phyloP scores from a whole-genome alignment of 2,888 invertebrate genomes.

The Brenthis hecate region DNA sequence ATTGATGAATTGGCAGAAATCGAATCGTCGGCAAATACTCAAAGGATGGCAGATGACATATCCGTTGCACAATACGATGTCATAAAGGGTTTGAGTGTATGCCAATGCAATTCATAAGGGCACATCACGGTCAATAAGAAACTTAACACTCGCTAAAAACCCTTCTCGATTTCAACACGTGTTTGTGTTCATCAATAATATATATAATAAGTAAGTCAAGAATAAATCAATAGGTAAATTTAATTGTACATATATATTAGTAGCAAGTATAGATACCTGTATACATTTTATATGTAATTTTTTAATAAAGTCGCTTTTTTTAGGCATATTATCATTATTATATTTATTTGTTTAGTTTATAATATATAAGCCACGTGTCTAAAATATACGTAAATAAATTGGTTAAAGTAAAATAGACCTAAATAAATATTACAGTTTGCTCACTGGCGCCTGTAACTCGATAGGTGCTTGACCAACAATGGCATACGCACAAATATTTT shows the following conservation, averaged over 20 bases:
- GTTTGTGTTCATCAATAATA: slow-evolving; percentile 54
- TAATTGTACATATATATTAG: too few relatives aligned
- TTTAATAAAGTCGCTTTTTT: too few relatives aligned
- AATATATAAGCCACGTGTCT: not conserved
- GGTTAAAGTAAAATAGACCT: slow-evolving; percentile 48
- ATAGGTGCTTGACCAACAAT: slow-evolving; percentile 51
- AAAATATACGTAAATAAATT: slow-evolving; percentile 15
- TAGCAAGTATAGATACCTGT: too few relatives aligned
- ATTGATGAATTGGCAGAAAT: slow-evolving; percentile 39
- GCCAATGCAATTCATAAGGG: slow-evolving; percentile 79
- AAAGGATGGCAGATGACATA: slow-evolving; percentile 77
- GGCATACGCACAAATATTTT: slow-evolving; percentile 25
- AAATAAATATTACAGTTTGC: slow-evolving; percentile 75
- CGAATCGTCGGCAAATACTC: slow-evolving; percentile 64
- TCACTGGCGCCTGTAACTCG: slow-evolving; percentile 74
- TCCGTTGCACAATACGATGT: slow-evolving; percentile 73
- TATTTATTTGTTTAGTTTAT: not conserved
- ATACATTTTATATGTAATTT: too few relatives aligned
- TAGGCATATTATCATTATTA: not conserved
- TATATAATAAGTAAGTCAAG: not conserved
- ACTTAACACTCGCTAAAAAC: slow-evolving; percentile 66
- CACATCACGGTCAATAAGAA: slow-evolving; percentile 64
- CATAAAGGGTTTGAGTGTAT: slow-evolving; percentile 77
- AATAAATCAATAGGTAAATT: not conserved
- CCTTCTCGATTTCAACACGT: slow-evolving; percentile 64